Conservation (phyloP, 2,888 invertebrate genomes). For the Sphaeridia pumilis region DNA sequence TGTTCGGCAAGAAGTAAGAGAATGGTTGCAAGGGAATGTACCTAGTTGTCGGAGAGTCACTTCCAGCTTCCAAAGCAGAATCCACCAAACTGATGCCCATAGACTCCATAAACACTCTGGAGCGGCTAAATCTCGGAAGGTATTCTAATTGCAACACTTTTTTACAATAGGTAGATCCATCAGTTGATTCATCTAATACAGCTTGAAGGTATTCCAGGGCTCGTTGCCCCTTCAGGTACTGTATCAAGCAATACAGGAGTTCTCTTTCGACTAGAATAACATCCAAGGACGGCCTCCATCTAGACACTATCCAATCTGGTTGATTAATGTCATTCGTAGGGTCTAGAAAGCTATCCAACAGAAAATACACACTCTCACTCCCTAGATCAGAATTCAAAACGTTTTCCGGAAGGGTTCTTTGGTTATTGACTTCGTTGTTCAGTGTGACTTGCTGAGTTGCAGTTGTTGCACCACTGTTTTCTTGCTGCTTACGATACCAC, state of each 20-base stretch:
- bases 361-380: slow-evolving; percentile 22
- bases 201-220: slow-evolving; percentile 33
- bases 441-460: background rate
- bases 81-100: slow-evolving; percentile 30
- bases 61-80: slow-evolving; percentile 25
- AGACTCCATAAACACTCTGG: slow-evolving; percentile 26
- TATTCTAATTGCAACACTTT: slow-evolving; percentile 30
- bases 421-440: too few species aligned
- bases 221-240: slow-evolving; percentile 30
- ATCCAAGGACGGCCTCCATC: slow-evolving; percentile 30
- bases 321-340: slow-evolving; percentile 27
- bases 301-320: slow-evolving; percentile 24
- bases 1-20: background rate
- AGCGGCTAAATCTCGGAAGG: slow-evolving; percentile 30
- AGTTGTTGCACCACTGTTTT: background rate
- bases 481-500: background rate
- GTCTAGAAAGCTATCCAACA: slow-evolving; percentile 31
- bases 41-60: slow-evolving; percentile 14
- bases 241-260: slow-evolving; percentile 32
- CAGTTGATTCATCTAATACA: slow-evolving; percentile 31
- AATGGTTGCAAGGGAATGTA: background rate
- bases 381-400: background rate
- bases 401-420: background rate
- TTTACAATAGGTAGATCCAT: slow-evolving; percentile 28
- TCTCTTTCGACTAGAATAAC: slow-evolving; percentile 32